These are phyloP conservation scores for Melitaea athalia DNA, from an alignment of 2,888 invertebrate species.

Conservation along the genomic window DNA sequence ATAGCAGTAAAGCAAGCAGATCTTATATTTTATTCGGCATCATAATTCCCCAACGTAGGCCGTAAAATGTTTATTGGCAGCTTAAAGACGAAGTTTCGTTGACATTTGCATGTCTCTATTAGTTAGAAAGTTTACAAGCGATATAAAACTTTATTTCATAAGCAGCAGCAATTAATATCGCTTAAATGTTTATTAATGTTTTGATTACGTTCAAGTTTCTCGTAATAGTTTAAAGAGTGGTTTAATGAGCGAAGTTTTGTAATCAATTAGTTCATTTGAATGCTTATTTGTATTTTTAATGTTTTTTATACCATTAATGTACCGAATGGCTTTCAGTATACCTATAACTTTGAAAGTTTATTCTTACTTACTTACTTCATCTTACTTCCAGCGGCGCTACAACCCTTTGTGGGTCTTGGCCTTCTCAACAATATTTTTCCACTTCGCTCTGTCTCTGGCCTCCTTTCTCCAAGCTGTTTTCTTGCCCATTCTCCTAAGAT, in stretches of 20 bases:
- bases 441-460: no score
- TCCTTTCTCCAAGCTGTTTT: no score
- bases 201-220: not conserved
- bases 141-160: not conserved
- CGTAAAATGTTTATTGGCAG: slow-evolving; percentile 30
- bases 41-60: slow-evolving; percentile 13
- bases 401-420: no score
- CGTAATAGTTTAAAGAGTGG: not conserved
- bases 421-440: no score
- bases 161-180: not conserved
- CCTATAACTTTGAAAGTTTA: no score
- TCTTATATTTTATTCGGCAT: slow-evolving; percentile 41
- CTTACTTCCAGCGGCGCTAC: no score
- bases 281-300: not conserved
- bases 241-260: not conserved
- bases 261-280: not conserved
- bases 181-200: not conserved
- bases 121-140: not conserved
- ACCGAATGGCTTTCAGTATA: no score
- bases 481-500: no score
- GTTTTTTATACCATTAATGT: no score
- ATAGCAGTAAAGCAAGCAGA: slow-evolving; percentile 38
- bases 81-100: slow-evolving; percentile 17
- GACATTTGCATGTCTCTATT: slow-evolving; percentile 25
- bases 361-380: no score